Percentiles rank a stretch among this genome's conserved stretches.
These are phyloP conservation scores for Chirona hameri DNA, from an alignment of 2,888 invertebrate genomes.

Conservation along the genomic window DNA sequence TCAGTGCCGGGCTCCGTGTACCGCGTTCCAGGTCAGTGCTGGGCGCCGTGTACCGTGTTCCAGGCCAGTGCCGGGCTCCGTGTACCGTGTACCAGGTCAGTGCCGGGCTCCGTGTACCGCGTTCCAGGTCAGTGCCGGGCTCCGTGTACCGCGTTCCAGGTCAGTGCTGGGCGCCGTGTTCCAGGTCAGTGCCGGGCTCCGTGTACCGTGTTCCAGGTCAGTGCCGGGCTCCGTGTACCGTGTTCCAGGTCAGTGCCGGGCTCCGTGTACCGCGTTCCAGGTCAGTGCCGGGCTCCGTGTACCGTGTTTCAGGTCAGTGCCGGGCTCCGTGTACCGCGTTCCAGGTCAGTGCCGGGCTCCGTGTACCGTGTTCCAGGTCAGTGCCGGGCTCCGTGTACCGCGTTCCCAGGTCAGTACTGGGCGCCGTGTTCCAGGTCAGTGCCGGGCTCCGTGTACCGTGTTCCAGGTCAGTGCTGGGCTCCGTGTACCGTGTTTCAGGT, in stretches of 20 bases:
- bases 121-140: slow-evolving; percentile 57
- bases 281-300: slow-evolving; percentile 44
- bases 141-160: slow-evolving; percentile 75
- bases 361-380: slow-evolving; percentile 69
- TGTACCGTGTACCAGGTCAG: slow-evolving; percentile 66
- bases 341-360: slow-evolving; percentile 49
- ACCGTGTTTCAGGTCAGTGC: slow-evolving; percentile 65
- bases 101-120: slow-evolving; percentile 54
- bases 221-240: slow-evolving; percentile 56
- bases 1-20: slow-evolving; percentile 50
- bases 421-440: slow-evolving; percentile 62
- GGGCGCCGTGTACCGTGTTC: slow-evolving; percentile 65
- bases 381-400: slow-evolving; percentile 56
- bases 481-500: slow-evolving; percentile 72
- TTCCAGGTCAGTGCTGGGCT: slow-evolving; percentile 57
- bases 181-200: too few species aligned
- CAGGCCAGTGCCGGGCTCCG: slow-evolving; percentile 47
- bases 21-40: slow-evolving; percentile 62
- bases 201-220: slow-evolving; percentile 69
- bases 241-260: slow-evolving; percentile 58
- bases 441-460: slow-evolving; percentile 58
- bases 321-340: slow-evolving; percentile 67
- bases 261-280: slow-evolving; percentile 75
- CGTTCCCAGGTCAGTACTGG: slow-evolving; percentile 58
- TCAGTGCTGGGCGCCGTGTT: neutral